These are phyloP conservation scores for Eurypyga helias DNA, from an alignment of 2,113 vertebrate species.

Conservation along the genomic window DNA sequence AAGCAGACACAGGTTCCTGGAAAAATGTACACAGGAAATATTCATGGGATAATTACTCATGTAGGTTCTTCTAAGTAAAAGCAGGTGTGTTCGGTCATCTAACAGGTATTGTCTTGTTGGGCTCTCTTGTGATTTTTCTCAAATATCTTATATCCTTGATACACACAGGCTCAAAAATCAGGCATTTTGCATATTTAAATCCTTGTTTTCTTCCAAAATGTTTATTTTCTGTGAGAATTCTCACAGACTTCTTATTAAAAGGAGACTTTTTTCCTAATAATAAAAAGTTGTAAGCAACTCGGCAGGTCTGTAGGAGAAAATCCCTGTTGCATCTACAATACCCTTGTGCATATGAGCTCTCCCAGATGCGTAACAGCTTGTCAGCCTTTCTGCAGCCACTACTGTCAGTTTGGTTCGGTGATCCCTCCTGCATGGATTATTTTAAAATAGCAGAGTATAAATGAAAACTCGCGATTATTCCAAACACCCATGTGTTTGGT, in stretches of 20 bases:
- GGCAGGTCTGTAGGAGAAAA: neutral
- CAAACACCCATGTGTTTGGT: neutral
- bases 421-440: neutral
- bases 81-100: neutral
- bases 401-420: neutral
- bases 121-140: neutral
- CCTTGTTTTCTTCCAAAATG: neutral
- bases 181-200: neutral
- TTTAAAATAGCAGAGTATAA: neutral
- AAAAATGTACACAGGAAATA: neutral
- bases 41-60: neutral
- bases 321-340: fast-evolving
- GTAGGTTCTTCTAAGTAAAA: neutral
- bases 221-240: neutral
- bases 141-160: neutral
- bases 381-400: slow-evolving; percentile 1
- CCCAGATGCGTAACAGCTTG: neutral
- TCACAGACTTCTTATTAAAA: neutral
- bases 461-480: neutral
- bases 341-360: neutral
- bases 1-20: fast-evolving
- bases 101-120: neutral
- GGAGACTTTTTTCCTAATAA: neutral
- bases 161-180: neutral
- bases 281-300: neutral